Conservation (phyloP, 2,888 invertebrate species). For the Volucella zonaria region DNA sequence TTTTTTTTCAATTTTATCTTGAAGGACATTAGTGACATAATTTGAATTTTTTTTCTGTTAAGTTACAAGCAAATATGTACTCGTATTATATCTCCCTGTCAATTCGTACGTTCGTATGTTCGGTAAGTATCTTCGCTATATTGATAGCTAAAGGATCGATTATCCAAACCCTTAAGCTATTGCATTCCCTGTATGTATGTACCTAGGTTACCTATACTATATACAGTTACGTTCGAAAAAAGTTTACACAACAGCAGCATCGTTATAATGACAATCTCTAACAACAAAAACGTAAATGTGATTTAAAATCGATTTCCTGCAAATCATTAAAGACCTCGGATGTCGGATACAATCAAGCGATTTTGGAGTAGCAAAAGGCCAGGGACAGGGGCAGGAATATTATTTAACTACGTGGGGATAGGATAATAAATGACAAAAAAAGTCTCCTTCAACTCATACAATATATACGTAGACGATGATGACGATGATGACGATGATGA, state of each 20-base stretch:
- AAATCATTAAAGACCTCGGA: conserved; percentile 16
- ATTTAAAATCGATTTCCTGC: conserved; percentile 44
- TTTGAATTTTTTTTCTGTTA: not conserved
- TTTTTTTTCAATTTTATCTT: not conserved
- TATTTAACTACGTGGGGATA: too few relatives aligned
- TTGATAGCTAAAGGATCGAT: not conserved
- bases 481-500: too few relatives aligned
- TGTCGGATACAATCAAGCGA: conserved; percentile 10
- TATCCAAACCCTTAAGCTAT: not conserved
- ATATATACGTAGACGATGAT: too few relatives aligned
- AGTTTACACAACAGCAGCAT: not conserved
- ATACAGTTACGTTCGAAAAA: too few relatives aligned
- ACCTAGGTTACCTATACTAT: too few relatives aligned
- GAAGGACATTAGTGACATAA: conserved; percentile 26
- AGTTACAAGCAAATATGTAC: not conserved
- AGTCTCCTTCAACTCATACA: too few relatives aligned
- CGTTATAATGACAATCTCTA: not conserved
- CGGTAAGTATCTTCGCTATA: too few relatives aligned
- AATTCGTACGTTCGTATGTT: not conserved
- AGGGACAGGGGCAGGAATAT: too few relatives aligned
- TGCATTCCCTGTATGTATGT: too few relatives aligned
- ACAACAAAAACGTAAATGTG: conserved; percentile 19
- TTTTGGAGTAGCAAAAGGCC: not conserved
- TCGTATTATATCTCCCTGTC: too few relatives aligned
- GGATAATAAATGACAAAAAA: too few relatives aligned